Base-by-base conservation (phyloP, 1,140 invertebrate genomes). In the Manduca sexta region DNA sequence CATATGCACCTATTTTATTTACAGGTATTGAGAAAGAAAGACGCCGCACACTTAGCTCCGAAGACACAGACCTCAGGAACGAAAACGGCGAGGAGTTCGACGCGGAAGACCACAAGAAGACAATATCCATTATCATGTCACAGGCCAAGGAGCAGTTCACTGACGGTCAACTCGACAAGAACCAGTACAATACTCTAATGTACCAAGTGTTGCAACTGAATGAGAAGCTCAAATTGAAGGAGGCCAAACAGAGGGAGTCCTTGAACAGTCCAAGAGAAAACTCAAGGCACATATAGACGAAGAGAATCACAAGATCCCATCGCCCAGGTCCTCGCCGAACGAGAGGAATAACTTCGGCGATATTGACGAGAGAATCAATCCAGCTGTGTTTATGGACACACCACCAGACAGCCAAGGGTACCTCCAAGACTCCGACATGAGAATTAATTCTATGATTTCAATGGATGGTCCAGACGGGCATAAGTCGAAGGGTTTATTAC, bases 101-200 rank as follows among this genome's bases (percentile, higher is more conserved):
- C 38, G 59, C 86, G 42, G 86, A 88, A 54, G 86, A 86, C 49
- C 79, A 90, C 38, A 90, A 92, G 42, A 88, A 89, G 46, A 91
- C 90, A 43, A 90, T 92, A 41, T 92, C 93, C 61, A 92, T 93
- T 6, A 95, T 97, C 31, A 91, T 97, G 64, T 91, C 90, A 16
- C 91, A 95, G 66, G 95, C 95, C 0, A 93, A 95, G 38, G 93
- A 95, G 62, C 91, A 96, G 59, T 86, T 91, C 35, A 91, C 91
- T 37, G 89, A 90, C 38, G 95, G 95, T 1, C 88, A 89, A 11
- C 90, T 98, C 21, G 92, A 92, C 21, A 91, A 92, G 61, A 90
- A 91, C 7, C 91, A 96, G 63, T 95, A 95, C 67, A 93, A 94
- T 53, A 89, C 93, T 5, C 73, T 97, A 2, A 91, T 94, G 56